Base-by-base conservation (phyloP, 2,113 vertebrate species). In the Dipodomys spectabilis region DNA sequence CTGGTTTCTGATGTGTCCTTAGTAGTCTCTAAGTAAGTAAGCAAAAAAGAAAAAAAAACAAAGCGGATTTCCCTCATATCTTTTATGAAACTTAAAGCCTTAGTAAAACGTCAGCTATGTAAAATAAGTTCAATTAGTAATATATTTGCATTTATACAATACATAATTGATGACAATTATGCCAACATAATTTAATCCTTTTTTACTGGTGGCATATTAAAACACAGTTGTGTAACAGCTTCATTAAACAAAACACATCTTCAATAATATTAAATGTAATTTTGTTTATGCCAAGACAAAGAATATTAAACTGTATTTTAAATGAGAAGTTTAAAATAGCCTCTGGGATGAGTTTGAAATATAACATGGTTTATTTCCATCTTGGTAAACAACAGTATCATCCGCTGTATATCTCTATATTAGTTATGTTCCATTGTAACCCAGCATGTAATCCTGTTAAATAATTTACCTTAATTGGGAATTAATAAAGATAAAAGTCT, bases 211-310 rank as follows among this genome's bases (percentile, higher is more conserved):
- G 71, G 9, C 18, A 83, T 91, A 79, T 73, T 62, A 88, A 44
- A 83, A 45, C 7, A 73, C 68, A 86, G 65, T 73, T 92, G 0
- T 82, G 13, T 82, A 69, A 73, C 57, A 86, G 5, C 45, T 87
- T 79, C 82, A 64, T 87, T 87, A 90, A 90, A 78, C 19, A 68
- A 83, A 74, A 53, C 69, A 7, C 22, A 82, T 90, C 32, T 78
- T 86, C 15, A 78, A 78, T 74, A 90, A 73, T 72, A 68, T 82
- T 94, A 94, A 92, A 88, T 20, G 28, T 82, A 82, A 92, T 82
- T 45, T 64, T 86, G 15, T 65, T 94, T 39, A 30, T 67, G 85
- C 9, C 30, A 78, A 49, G 62, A 60, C 3, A 62, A 79, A 22
- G 28, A 93, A 77, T 88, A 13, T 53, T 67, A 93, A 65, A 27